Evolutionary conservation across 2,888 invertebrate genomes (phyloP), one percentile per base, ranked within the genome.

Genomic region (Stenodema calcarata): DNA sequence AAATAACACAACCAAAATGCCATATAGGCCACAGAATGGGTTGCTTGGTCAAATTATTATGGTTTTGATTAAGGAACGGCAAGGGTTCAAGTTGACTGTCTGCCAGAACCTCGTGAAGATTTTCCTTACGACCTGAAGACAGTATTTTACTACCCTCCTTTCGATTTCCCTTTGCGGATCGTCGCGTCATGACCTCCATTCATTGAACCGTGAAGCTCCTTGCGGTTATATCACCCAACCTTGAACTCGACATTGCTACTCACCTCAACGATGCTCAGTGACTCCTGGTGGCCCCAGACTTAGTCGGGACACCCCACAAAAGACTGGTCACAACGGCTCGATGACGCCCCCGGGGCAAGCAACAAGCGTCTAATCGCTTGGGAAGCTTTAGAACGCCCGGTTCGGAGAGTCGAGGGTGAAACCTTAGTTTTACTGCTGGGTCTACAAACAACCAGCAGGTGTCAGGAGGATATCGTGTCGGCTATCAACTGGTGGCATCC

Each of bases 281-380:
- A 23, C 62, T 23, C 23, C 62, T 0, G 23, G 23, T 9, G 3
- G 23, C 16, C 3, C 47, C 12, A 9, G 54, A 18, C 6, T 9
- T 7, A 18, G 62, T n/a, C 11, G 23, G 7, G 62, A 62, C 12
- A 23, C 62, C 62, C 18, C 18, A 62, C 62, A 62, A 23, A 50
- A 62, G 62, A 9, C 18, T 18, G 7, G 23, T 62, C 62, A 23
- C 62, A 6, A 41, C 28, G 27, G 70, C 14, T 9, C 1, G 41
- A 16, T 41, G 73, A 73, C 41, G 3, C 3, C 73, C 70, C 41
- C 73, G 6, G 70, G 41, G 18, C 62, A 28, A 73, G 41, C 73
- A 73, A 73, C 73, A 73, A 41, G 73, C 73, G 73, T n/a, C 41
- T 73, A 73, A 73, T 73, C 73, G 73, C 73, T 12, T 35, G 73